A percentile compares a stretch with the other conserved stretches of the same genome.
Conservation (phyloP, 2,113 vertebrate species). For the Pedionomus torquatus region DNA sequence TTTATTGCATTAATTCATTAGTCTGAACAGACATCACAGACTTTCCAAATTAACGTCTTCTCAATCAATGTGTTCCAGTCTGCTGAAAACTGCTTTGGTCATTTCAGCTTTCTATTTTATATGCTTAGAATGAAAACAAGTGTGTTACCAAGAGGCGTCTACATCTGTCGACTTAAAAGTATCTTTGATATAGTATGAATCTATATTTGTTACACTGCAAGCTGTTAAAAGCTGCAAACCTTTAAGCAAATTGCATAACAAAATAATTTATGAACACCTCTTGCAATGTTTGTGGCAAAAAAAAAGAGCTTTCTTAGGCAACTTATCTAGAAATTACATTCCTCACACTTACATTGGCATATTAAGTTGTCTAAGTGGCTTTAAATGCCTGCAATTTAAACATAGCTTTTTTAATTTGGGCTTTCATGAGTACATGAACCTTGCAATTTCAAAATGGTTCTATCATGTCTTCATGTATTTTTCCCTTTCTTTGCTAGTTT, state of each 20-base stretch:
- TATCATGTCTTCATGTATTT: background rate
- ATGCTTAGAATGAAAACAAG: slow-evolving; percentile 2
- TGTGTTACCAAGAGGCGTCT: background rate
- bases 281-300: background rate
- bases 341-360: background rate
- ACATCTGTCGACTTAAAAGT: background rate
- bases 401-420: background rate
- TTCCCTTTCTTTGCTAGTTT: background rate
- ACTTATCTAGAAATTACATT: background rate
- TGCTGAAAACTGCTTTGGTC: slow-evolving; percentile 13
- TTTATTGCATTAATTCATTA: slow-evolving; percentile 58
- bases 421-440: background rate
- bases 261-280: background rate
- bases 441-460: background rate
- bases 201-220: background rate
- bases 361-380: background rate
- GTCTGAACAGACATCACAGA: slow-evolving; percentile 23
- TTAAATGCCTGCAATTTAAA: background rate
- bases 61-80: slow-evolving; percentile 33
- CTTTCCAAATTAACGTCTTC: slow-evolving; percentile 26
- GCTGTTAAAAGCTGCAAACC: background rate
- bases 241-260: background rate
- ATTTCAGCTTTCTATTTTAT: slow-evolving; percentile 2
- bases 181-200: background rate
- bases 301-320: background rate